Percentiles rank a stretch among this genome's conserved stretches.
Conservation (phyloP, 2,113 vertebrate species). For the Mormoops blainvillei region DNA sequence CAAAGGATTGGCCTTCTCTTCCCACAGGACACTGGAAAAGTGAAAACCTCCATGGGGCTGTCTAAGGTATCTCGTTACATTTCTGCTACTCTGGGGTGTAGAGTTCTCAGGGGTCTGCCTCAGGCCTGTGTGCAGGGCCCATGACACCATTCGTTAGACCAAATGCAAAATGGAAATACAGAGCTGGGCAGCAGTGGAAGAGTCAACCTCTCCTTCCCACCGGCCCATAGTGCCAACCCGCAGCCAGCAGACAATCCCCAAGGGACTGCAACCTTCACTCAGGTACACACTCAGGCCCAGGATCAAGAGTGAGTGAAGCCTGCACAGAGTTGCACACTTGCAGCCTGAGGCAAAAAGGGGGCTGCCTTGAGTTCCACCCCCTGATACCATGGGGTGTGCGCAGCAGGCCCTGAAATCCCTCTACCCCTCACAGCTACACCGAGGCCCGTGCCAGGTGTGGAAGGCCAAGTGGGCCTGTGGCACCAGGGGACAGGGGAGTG, state of each 20-base stretch:
- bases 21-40: not conserved
- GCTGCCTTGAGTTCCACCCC: not conserved
- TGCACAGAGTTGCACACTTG: not conserved
- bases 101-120: not conserved
- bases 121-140: not conserved
- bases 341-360: not conserved
- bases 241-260: too few species aligned
- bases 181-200: not conserved
- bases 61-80: not conserved
- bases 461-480: not conserved
- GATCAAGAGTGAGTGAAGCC: not conserved
- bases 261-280: not conserved
- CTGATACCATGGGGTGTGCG: not conserved
- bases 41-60: not conserved
- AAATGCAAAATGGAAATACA: not conserved
- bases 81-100: not conserved
- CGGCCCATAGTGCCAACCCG: not conserved
- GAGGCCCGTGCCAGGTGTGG: not conserved
- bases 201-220: not conserved
- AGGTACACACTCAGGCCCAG: not conserved
- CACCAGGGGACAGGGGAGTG: not conserved
- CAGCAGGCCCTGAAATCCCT: not conserved
- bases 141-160: not conserved
- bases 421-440: fast-evolving
- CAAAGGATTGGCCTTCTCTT: not conserved